Evolutionary conservation across 1,140 invertebrate genomes (phyloP), one percentile per base, ranked within the genome.

Genomic region (Watersipora subatra): DNA sequence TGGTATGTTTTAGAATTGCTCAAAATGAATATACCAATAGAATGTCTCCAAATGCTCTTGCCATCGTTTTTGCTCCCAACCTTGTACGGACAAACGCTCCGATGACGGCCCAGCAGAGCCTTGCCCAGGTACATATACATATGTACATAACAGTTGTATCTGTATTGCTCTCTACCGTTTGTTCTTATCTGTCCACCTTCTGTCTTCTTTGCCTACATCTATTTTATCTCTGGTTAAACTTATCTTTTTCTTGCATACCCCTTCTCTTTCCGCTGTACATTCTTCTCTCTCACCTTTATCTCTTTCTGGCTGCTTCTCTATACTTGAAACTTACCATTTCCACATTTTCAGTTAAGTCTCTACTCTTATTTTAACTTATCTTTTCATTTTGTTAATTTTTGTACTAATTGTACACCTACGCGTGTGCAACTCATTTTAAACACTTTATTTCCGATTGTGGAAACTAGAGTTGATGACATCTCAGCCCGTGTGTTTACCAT

Each of bases 11-110:
- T 72, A 85, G 85, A 68, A 90, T 95, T 0, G 90, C 91, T 0
- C 80, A 88, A 20, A 87, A 91, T 71, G 92, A 95, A 80, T 84
- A 89, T 29, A 87, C 87, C 65, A 97, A 96, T 80, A 86, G 90
- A 66, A 97, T 97, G 93, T 90, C 87, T 68, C 84, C 90, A 0
- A 90, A 89, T 71, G 89, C 91, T 55, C 80, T 97, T 63, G 91
- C 93, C 20, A 93, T 96, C 69, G 91, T 97, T 57, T 96, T 96
- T 82, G 92, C 92, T 15, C 93, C 93, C 3, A 95, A 92, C 79
- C 89, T 97, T 62, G 81, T 97, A 64, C 83, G 92, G 61, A 91
- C 91, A 29, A 89, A 90, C 77, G 87, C 90, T 75, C 78, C 86
- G 57, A 83, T 93, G 62, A 90, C 90, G 28, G 92, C 91, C 19